A percentile compares a stretch with the other conserved stretches of the same genome.
Evolutionary conservation across 2,113 vertebrate species (phyloP).

Genomic region (Chionis minor): DNA sequence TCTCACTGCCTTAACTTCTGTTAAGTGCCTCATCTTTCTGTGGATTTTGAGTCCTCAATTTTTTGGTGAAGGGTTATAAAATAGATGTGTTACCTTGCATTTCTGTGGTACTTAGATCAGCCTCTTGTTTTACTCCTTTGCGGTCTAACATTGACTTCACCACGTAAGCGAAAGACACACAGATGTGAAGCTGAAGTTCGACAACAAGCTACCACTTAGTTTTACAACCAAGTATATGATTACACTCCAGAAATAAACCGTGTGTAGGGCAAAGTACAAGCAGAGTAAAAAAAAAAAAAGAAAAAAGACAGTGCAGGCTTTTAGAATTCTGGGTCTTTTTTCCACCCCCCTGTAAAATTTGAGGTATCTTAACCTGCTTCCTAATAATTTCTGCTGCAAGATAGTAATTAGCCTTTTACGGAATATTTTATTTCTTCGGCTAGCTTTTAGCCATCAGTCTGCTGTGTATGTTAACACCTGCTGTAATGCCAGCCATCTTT

Average conservation of each 20-base stretch:
- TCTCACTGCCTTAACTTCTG: not conserved
- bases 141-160: not conserved
- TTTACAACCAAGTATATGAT: not conserved
- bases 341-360: not conserved
- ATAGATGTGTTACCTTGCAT: not conserved
- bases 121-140: not conserved
- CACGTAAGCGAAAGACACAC: not conserved
- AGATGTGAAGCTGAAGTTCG: not conserved
- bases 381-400: not conserved
- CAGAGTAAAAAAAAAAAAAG: not conserved
- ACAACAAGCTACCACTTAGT: not conserved
- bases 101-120: not conserved
- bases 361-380: not conserved
- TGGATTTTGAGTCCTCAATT: not conserved
- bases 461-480: not conserved
- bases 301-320: not conserved
- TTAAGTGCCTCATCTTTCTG: not conserved
- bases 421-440: not conserved
- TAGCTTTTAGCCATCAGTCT: not conserved
- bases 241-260: not conserved
- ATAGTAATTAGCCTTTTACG: not conserved
- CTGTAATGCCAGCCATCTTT: rapidly evolving
- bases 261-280: not conserved
- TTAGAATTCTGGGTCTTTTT: not conserved
- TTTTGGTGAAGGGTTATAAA: not conserved